Evolutionary conservation across 2,888 invertebrate species (phyloP).

Genomic region (Anaspis maculata): DNA sequence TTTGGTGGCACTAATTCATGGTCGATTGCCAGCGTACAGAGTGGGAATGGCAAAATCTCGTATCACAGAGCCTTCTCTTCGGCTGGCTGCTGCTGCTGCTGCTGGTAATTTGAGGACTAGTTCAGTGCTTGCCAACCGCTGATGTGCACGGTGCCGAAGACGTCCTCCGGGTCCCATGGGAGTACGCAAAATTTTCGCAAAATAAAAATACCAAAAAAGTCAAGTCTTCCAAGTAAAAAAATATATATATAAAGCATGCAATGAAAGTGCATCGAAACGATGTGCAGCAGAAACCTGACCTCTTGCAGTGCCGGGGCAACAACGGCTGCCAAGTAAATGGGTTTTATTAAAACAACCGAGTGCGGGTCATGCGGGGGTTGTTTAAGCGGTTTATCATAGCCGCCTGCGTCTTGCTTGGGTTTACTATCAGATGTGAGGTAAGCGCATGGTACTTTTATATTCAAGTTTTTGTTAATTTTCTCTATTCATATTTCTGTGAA

Average conservation of each 20-base stretch:
- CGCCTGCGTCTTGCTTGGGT: slow-evolving; percentile 18
- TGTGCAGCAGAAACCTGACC: slow-evolving; percentile 3
- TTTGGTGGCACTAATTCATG: slow-evolving; percentile 38
- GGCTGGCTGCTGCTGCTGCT: no score
- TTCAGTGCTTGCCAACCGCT: slow-evolving; percentile 24
- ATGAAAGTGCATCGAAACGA: no score
- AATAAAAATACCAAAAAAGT: not conserved
- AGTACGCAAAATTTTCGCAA: no score
- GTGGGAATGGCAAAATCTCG: slow-evolving; percentile 35
- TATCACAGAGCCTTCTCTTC: slow-evolving; percentile 29
- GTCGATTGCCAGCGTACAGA: slow-evolving; percentile 33
- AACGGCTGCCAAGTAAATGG: slow-evolving; percentile 17
- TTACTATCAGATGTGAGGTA: slow-evolving; percentile 13
- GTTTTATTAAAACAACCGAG: slow-evolving; percentile 14
- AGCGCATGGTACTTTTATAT: slow-evolving; percentile 1
- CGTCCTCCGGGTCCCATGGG: slow-evolving; percentile 16
- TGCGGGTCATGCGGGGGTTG: slow-evolving; percentile 23
- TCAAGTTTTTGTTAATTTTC: not conserved
- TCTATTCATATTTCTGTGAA: not conserved
- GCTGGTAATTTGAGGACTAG: slow-evolving; percentile 28
- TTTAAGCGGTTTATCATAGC: slow-evolving; percentile 17
- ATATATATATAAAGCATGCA: no score
- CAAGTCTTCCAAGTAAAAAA: no score
- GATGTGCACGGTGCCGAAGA: slow-evolving; percentile 24
- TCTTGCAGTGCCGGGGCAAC: slow-evolving; percentile 5